These are phyloP conservation scores for Dasyornis broadbenti DNA, from an alignment of 2,113 vertebrate genomes.

Conservation along the genomic window DNA sequence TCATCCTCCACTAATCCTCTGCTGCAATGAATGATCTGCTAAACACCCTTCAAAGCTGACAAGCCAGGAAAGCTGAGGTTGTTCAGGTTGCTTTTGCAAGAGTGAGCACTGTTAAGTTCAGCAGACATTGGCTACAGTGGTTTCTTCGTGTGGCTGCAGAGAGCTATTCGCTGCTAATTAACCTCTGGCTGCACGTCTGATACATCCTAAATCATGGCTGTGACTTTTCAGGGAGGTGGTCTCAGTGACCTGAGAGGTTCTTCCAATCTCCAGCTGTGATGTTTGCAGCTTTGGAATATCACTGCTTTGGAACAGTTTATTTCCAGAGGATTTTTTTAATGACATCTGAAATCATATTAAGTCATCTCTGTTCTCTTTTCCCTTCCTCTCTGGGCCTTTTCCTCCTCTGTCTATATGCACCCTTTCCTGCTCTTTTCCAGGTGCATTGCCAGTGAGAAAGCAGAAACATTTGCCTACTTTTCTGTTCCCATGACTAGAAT, in stretches of 20 bases:
- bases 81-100: background rate
- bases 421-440: background rate
- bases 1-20: conserved; percentile 40
- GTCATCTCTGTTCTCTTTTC: background rate
- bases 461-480: background rate
- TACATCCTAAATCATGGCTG: background rate
- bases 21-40: conserved; percentile 12
- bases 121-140: background rate
- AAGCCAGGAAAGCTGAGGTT: background rate
- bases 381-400: background rate
- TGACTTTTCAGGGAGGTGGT: background rate
- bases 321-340: background rate
- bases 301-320: background rate
- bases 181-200: background rate
- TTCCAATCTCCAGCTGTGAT: background rate
- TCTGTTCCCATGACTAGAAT: background rate
- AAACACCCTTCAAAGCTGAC: background rate
- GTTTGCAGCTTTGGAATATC: too few species aligned
- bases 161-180: background rate
- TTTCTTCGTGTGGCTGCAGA: background rate
- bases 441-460: background rate
- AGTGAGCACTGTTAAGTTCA: background rate
- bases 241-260: background rate
- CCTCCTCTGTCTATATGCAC: background rate
- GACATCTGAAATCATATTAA: background rate